These are phyloP conservation scores for Drosophila willistoni DNA, from an alignment of 1,140 invertebrate genomes.

Conservation along the genomic window DNA sequence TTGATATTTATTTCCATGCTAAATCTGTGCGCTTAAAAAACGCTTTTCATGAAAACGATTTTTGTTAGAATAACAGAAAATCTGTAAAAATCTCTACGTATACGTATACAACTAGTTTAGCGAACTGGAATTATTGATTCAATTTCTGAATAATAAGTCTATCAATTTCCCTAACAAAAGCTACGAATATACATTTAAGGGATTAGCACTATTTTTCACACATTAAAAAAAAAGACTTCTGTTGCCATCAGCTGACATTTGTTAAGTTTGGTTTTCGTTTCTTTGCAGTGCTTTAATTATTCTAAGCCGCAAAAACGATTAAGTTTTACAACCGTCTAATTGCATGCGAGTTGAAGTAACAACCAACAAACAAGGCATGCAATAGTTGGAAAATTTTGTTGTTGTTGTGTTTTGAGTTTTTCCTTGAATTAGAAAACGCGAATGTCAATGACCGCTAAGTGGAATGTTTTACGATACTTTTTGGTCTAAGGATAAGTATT, in stretches of 20 bases:
- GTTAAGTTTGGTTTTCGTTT: constrained; percentile 12
- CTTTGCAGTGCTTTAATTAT: constrained; percentile 33
- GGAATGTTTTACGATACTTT: constrained; percentile 42
- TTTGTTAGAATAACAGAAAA: background rate
- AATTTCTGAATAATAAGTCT: no score
- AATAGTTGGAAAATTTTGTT: background rate
- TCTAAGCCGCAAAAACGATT: constrained; percentile 46
- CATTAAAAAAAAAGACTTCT: background rate
- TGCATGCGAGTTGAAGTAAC: constrained; percentile 43
- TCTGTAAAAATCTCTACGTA: background rate
- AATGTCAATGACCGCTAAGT: constrained; percentile 75
- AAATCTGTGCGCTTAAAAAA: background rate
- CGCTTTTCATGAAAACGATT: background rate
- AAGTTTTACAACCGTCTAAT: constrained; percentile 50
- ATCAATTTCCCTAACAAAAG: no score
- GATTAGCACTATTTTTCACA: background rate
- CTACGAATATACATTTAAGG: no score
- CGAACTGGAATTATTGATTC: background rate
- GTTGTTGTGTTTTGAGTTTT: no score
- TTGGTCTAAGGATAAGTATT: constrained; percentile 2
- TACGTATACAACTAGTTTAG: background rate
- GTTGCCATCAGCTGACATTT: constrained; percentile 13
- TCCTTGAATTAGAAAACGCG: constrained; percentile 36
- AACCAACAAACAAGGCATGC: constrained; percentile 21
- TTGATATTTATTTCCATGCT: background rate